These are phyloP conservation scores for Proteles cristata DNA, from an alignment of 2,113 vertebrate species.

Conservation along the genomic window DNA sequence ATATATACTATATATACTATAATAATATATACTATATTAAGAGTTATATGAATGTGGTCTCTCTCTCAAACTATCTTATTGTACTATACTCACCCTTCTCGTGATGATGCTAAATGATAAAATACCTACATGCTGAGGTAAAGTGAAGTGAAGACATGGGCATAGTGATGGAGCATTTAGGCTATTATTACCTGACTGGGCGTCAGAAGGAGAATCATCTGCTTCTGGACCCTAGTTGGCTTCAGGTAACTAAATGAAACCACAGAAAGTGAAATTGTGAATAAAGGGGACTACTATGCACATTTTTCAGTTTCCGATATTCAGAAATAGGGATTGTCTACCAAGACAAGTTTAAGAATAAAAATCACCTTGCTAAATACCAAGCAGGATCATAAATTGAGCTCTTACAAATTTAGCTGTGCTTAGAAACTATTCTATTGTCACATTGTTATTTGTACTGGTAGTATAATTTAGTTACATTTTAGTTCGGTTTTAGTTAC, in stretches of 20 bases:
- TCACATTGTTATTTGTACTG: slow-evolving; percentile 12
- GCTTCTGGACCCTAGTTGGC: not conserved
- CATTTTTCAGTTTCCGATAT: not conserved
- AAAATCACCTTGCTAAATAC: slow-evolving; percentile 2
- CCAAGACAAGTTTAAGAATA: not conserved
- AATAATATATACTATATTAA: not conserved
- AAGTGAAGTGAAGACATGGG: not conserved
- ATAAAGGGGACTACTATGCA: not conserved
- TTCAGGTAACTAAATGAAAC: not conserved
- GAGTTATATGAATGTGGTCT: not conserved
- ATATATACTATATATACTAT: no score
- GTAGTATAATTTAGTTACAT: slow-evolving; percentile 39
- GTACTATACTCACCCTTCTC: not conserved
- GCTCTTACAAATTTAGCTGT: not conserved
- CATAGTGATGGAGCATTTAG: not conserved
- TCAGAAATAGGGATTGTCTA: slow-evolving; percentile 3
- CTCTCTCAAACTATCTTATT: not conserved
- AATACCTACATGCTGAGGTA: not conserved
- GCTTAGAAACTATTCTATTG: slow-evolving; percentile 41
- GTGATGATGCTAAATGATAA: not conserved
- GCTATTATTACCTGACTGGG: no score
- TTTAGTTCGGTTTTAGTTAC: slow-evolving; percentile 48
- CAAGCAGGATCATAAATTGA: not conserved
- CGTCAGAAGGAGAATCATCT: not conserved
- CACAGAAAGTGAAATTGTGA: not conserved